Evolutionary conservation across 1,140 invertebrate genomes (phyloP).

Genomic region (Hyphantria cunea): DNA sequence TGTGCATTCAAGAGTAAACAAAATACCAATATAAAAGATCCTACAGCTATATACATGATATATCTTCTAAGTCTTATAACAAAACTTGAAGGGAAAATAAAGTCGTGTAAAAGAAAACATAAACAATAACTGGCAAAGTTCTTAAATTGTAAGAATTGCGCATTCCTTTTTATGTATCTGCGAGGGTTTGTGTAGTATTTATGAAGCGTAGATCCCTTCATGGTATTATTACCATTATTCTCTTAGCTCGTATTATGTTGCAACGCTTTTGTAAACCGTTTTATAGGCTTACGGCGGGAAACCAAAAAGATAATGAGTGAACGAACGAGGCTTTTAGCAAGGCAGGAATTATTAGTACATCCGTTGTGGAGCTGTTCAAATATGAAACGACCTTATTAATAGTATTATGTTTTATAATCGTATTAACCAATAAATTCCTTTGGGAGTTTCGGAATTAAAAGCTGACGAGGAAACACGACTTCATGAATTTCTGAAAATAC

Average conservation of each 20-base stretch:
- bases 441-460: no score
- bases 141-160: conserved; percentile 29
- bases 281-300: conserved; percentile 17
- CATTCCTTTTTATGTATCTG: conserved; percentile 25
- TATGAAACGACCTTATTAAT: not conserved
- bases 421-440: no score
- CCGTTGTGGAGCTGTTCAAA: not conserved
- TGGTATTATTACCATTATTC: conserved; percentile 41
- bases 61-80: conserved; percentile 3
- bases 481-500: no score
- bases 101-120: conserved; percentile 12
- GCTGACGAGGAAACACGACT: no score
- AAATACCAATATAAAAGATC: conserved; percentile 4
- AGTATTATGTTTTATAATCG: no score
- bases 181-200: conserved; percentile 19
- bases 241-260: conserved; percentile 25
- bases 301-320: conserved; percentile 15
- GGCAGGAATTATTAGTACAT: not conserved
- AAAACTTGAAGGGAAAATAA: conserved; percentile 23
- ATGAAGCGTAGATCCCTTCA: conserved; percentile 35
- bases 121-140: conserved; percentile 24
- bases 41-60: conserved; percentile 5
- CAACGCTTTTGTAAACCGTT: conserved; percentile 19
- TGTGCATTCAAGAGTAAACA: no score
- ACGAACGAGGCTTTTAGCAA: not conserved